These are phyloP conservation scores for Meiosimyza platycephala DNA, from an alignment of 2,888 invertebrate genomes.

Conservation along the genomic window DNA sequence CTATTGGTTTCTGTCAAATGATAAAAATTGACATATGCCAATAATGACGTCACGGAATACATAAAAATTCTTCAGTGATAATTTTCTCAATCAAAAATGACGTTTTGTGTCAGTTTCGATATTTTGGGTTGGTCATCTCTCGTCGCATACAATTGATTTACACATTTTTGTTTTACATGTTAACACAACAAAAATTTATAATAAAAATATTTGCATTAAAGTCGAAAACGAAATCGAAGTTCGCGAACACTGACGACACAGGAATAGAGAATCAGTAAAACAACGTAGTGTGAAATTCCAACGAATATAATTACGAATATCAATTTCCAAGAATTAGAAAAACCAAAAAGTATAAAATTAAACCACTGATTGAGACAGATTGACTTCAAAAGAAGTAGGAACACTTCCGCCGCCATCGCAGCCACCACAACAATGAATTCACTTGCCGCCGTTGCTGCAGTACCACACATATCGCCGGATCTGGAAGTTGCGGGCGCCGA, in stretches of 20 bases:
- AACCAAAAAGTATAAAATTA: conserved; percentile 12
- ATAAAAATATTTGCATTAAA: conserved; percentile 22
- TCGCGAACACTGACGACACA: conserved; percentile 49
- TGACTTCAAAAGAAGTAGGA: conserved; percentile 14
- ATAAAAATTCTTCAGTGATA: conserved; percentile 42
- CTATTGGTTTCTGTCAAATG: conserved; percentile 7
- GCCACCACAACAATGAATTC: conserved; percentile 39
- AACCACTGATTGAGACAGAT: not conserved
- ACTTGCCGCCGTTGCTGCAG: conserved; percentile 32
- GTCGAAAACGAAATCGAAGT: conserved; percentile 47
- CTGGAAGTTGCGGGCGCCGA: conserved; percentile 47
- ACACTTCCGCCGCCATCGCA: conserved; percentile 38
- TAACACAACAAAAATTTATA: conserved; percentile 1
- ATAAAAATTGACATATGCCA: conserved; percentile 23
- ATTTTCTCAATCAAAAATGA: conserved; percentile 42
- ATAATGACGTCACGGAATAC: conserved; percentile 47
- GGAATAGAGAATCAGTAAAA: not conserved
- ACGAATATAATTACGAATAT: conserved; percentile 26
- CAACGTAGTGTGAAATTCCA: conserved; percentile 21
- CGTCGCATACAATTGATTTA: conserved; percentile 21
- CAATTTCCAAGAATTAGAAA: conserved; percentile 6
- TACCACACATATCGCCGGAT: conserved; percentile 21
- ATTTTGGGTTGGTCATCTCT: conserved; percentile 43
- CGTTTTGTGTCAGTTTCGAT: conserved; percentile 48
- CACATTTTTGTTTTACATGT: conserved; percentile 20